Base-by-base conservation (phyloP, 2,113 vertebrate genomes). In the Aepyceros melampus region DNA sequence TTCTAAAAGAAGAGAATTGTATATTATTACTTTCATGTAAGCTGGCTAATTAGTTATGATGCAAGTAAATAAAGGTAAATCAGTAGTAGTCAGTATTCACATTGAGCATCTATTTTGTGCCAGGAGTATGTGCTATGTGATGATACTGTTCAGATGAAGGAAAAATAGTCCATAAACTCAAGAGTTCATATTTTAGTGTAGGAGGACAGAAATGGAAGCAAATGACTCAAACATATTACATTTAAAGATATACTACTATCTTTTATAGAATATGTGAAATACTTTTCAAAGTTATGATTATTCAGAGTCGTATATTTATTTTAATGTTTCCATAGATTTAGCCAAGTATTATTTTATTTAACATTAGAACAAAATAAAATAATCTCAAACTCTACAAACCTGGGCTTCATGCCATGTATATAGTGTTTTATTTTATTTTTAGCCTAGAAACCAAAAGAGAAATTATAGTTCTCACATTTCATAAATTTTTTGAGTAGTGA, bases 271-370 rank as follows among this genome's bases (percentile, higher is more conserved):
- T 7, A 7, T 85, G 5, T 83, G n/a, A 91, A 76, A 56, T 56
- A 64, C 29, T 40, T 94, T 93, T 87, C 79, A 64, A 97, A 82
- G 6, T 2, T 91, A 49, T 85, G 23, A 40, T 84, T 79, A 47
- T 51, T 97, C 27, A 92, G 55, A 94, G 55, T 81, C 64, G 2
- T 95, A 1, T 36, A 78, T 90, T 95, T 36, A 82, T 90, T 93
- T 94, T 81, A 94, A 55, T 43, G 21, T 58, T 93, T 83, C 2
- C 51, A 56, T 94, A n/a, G 14, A 96, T 89, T 95, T 74, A 92
- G 27, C 49, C 33, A 91, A 67, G 16, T 67, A 91, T 84, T 11
- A 93, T 93, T 95, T 96, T 47, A 81, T 97, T 96, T 91, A 78
- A 27, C 19, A 10, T 84, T 56, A 84, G 21, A 86, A 64, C 43